phyloP scores from a whole-genome alignment of 1,140 invertebrate genomes.

The Rhagoletis pomonella region DNA sequence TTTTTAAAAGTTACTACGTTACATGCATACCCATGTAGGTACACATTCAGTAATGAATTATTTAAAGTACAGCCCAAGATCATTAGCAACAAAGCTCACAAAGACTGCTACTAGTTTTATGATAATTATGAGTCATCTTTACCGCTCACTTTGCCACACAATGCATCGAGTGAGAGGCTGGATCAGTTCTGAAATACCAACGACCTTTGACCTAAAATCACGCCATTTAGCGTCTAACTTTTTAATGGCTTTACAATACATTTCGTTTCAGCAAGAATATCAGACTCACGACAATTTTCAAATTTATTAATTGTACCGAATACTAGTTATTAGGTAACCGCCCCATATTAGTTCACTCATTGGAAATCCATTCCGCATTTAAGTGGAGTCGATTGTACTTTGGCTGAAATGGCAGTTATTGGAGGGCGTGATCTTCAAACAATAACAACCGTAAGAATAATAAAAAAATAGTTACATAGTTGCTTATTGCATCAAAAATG shows the following conservation, averaged over 20 bases:
- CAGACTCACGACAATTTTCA: background rate
- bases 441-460: slow-evolving; percentile 46
- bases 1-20: too few species aligned
- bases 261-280: too few species aligned
- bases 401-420: background rate
- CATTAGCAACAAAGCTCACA: too few species aligned
- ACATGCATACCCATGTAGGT: too few species aligned
- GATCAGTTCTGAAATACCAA: background rate
- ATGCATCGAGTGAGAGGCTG: background rate
- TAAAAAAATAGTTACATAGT: background rate
- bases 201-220: background rate
- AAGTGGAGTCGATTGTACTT: background rate
- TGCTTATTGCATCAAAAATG: background rate
- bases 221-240: too few species aligned
- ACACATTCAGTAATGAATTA: too few species aligned
- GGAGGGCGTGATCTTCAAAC: slow-evolving; percentile 17
- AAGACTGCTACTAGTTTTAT: too few species aligned
- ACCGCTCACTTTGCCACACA: background rate
- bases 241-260: too few species aligned
- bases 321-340: background rate
- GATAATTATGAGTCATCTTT: too few species aligned
- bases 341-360: background rate
- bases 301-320: background rate
- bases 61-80: too few species aligned
- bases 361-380: background rate